Conservation (phyloP, 2,113 vertebrate genomes). For the Numenius arquata region DNA sequence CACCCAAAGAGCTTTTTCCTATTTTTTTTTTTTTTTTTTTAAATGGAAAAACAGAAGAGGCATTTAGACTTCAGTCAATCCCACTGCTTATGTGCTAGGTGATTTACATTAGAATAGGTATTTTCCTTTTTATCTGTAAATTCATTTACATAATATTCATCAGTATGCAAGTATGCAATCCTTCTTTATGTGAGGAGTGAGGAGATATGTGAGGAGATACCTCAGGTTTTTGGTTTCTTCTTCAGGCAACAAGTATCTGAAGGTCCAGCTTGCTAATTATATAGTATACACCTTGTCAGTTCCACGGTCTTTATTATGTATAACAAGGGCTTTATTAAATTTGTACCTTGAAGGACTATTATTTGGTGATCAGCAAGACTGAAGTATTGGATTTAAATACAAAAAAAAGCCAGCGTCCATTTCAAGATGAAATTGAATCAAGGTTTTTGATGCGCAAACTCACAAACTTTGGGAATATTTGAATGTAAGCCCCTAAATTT, state of each 20-base stretch:
- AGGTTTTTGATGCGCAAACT: background rate
- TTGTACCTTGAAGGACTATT: background rate
- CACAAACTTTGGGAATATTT: background rate
- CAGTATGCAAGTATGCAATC: background rate
- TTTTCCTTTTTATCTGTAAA: background rate
- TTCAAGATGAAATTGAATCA: background rate
- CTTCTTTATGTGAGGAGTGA: too few relatives aligned
- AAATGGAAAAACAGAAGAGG: background rate
- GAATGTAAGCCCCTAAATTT: background rate
- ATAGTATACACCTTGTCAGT: background rate
- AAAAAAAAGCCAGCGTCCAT: background rate
- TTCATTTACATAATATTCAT: background rate
- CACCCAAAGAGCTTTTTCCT: background rate
- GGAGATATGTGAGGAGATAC: background rate
- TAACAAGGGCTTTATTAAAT: background rate
- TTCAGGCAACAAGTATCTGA: background rate
- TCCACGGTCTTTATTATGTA: background rate
- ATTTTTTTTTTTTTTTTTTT: too few relatives aligned
- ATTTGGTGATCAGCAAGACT: background rate
- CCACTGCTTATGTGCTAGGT: background rate
- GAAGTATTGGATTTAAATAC: background rate
- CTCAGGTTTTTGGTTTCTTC: background rate
- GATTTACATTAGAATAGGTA: conserved; percentile 46
- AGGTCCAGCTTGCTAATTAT: background rate
- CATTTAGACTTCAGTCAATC: background rate